These are phyloP conservation scores for Knipowitschia caucasica DNA, from an alignment of 2,797 vertebrate genomes.

Conservation along the genomic window DNA sequence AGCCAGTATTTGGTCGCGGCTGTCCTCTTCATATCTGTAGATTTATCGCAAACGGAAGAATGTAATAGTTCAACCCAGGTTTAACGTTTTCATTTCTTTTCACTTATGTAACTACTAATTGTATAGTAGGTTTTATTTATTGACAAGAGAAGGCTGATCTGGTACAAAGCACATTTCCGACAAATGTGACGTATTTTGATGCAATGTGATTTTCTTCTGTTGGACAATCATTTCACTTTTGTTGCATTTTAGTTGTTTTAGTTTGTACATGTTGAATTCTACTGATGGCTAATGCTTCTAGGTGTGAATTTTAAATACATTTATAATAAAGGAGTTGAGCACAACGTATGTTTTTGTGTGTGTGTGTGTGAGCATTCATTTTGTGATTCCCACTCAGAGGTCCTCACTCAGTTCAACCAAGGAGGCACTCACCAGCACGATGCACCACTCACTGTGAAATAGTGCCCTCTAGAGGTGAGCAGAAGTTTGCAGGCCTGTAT, in stretches of 20 bases:
- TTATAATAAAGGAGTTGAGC: slow-evolving; percentile 47
- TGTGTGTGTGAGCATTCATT: too few relatives aligned
- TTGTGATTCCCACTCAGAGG: too few relatives aligned
- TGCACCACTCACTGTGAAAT: too few relatives aligned
- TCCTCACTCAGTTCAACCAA: too few relatives aligned
- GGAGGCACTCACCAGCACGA: too few relatives aligned
- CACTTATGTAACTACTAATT: neutral
- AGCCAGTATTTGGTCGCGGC: neutral
- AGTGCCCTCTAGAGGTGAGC: too few relatives aligned
- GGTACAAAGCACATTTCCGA: neutral
- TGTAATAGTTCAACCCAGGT: neutral
- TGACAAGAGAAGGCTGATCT: neutral
- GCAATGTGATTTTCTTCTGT: neutral
- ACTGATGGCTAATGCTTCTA: slow-evolving; percentile 13
- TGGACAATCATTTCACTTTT: slow-evolving; percentile 15
- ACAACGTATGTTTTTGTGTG: neutral
- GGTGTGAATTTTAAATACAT: slow-evolving; percentile 25
- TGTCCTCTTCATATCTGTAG: slow-evolving; percentile 6
- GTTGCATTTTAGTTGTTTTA: neutral
- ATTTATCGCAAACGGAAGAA: slow-evolving; percentile 2
- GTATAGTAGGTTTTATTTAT: neutral
- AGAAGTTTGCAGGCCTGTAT: too few relatives aligned
- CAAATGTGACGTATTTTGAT: slow-evolving; percentile 1
- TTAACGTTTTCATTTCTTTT: neutral
- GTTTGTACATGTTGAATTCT: slow-evolving; percentile 13